phyloP scores from a whole-genome alignment of 2,113 vertebrate genomes.

The Orthonyx spaldingii region DNA sequence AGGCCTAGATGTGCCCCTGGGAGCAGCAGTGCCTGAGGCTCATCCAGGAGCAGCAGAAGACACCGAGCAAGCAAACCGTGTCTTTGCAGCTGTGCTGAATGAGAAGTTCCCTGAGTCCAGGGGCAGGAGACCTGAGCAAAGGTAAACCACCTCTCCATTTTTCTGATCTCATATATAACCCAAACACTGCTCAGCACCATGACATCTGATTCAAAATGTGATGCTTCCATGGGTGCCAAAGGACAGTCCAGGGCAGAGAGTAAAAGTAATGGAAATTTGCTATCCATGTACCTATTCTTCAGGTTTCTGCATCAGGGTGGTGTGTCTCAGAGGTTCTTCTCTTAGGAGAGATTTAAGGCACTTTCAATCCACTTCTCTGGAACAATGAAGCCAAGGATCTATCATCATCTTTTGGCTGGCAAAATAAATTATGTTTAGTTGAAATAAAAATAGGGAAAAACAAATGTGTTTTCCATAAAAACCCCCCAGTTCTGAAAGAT shows the following conservation, averaged over 20 bases:
- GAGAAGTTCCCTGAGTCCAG: not conserved
- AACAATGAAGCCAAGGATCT: not conserved
- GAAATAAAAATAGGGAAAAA: not conserved
- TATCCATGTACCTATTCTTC: not conserved
- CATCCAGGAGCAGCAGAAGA: not conserved
- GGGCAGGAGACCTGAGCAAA: not conserved
- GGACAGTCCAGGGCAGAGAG: not conserved
- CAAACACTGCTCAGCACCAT: not conserved
- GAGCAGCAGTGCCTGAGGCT: fast-evolving
- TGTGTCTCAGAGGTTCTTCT: not conserved
- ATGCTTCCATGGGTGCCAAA: fast-evolving
- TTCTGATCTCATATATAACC: not conserved
- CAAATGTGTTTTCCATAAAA: not conserved
- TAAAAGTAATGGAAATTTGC: fast-evolving
- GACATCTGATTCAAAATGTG: not conserved
- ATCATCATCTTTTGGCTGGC: not conserved
- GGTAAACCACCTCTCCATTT: fast-evolving
- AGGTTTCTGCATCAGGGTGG: not conserved
- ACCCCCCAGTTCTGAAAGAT: not conserved
- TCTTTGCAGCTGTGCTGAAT: not conserved
- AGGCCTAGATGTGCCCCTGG: too few relatives aligned
- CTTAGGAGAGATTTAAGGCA: not conserved
- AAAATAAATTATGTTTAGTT: not conserved
- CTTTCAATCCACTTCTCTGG: not conserved
- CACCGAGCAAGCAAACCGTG: not conserved